Evolutionary conservation across 2,888 invertebrate species (phyloP), one percentile per base, ranked within the genome.

Genomic region (Heterodera filipjevi): DNA sequence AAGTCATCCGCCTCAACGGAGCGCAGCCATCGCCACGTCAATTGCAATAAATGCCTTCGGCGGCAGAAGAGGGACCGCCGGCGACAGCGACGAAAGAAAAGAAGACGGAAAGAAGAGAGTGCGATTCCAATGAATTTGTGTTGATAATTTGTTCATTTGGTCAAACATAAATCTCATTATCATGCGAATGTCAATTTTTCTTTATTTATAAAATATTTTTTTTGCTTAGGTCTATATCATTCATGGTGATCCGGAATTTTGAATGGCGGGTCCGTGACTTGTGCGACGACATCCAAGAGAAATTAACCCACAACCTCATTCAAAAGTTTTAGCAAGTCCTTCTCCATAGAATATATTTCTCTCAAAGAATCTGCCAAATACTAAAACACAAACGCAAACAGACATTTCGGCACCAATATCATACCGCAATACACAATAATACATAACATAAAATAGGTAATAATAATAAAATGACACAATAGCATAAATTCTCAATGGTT

Each of bases 91-190:
- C 3, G 22, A 39, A 19, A 30, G 19, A 10, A 14, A 33, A 30
- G 68, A 64, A 1, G 59, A 35, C 30, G 35, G 35, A 27, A 64
- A 66, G 35, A 81, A 80, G 70, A n/a, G 71, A 66, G 59, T 80
- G 44, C 75, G 76, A 80, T 66, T 80, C 70, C 44, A 66, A 80
- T n/a, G 72, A 71, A 79, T 44, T 19, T 68, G 22, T 68, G 12
- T 39, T 39, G 39, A 39, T 39, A 6, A 39, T 10, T 39, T 39
- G 39, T 39, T 12, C 6, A 19, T 53, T 53, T 53, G 19, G 53
- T 19, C 27, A 19, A 53, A 59, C 19, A 27, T 6, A 59, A 59
- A 59, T 59, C 59, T 59, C 59, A 59, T 53, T 53, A 10, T 39
- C 2, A 6, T 12, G 12, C 39, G 12, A 39, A 6, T 39, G 3